Percentiles rank a stretch among this genome's conserved stretches.
phyloP scores from a whole-genome alignment of 2,113 vertebrate genomes.

The human region DNA sequence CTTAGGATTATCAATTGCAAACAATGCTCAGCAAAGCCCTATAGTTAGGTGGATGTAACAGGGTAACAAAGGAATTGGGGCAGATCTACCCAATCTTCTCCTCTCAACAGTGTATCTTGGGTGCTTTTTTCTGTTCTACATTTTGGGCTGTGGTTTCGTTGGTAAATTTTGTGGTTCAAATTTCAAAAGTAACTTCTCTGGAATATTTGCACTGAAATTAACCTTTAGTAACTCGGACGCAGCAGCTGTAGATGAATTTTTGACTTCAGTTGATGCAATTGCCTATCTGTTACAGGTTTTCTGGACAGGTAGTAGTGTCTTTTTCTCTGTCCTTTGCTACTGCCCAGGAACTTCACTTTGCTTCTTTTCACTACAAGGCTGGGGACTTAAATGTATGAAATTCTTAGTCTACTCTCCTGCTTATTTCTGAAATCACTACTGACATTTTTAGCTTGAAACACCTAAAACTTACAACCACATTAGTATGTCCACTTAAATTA shows the following conservation, averaged over 20 bases:
- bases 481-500: constrained; percentile 49
- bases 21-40: not conserved
- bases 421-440: constrained; percentile 49
- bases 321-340: not conserved
- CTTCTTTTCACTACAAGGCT: not conserved
- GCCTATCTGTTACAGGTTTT: not conserved
- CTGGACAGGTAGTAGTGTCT: not conserved
- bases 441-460: constrained; percentile 42
- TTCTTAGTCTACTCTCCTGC: not conserved
- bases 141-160: constrained; percentile 37
- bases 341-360: not conserved
- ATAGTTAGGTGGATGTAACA: not conserved
- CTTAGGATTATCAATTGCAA: not conserved
- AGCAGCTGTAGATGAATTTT: not conserved
- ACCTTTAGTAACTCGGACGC: not conserved
- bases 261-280: not conserved
- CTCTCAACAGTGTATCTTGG: not conserved
- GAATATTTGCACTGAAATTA: not conserved
- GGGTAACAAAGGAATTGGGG: not conserved
- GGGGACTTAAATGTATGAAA: not conserved
- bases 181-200: constrained; percentile 44
- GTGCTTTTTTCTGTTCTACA: constrained; percentile 7
- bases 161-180: constrained; percentile 2
- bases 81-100: not conserved
- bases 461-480: not conserved